Evolutionary conservation across 2,797 vertebrate species (phyloP).

Genomic region (Enteromius anoplus): DNA sequence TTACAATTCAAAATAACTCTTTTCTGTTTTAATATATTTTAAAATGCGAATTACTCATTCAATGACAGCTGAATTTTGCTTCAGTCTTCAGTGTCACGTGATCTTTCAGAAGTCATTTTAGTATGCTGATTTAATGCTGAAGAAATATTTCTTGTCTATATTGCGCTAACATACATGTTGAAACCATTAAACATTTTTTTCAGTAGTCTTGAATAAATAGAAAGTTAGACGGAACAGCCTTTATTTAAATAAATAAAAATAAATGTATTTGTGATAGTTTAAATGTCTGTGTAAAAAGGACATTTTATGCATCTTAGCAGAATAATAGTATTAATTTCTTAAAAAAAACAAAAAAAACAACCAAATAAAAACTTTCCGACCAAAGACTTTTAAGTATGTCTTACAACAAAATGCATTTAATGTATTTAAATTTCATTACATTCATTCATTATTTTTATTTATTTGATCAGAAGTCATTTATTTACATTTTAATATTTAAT

Average conservation of each 20-base stretch:
- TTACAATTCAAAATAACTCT: background rate
- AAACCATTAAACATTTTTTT: background rate
- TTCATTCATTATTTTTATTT: too few relatives aligned
- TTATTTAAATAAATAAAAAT: background rate
- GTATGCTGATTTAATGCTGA: background rate
- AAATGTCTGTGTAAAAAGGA: background rate
- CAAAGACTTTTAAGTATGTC: background rate
- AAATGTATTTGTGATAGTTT: background rate
- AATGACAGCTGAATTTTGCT: too few relatives aligned
- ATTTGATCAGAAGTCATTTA: background rate
- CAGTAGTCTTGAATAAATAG: background rate
- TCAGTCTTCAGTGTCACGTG: background rate
- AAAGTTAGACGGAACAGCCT: background rate
- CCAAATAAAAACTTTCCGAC: background rate
- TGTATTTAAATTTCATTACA: too few relatives aligned
- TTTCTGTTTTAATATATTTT: background rate
- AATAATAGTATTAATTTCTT: background rate
- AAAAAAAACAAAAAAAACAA: background rate
- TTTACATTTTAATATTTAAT: background rate
- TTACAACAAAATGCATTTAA: background rate
- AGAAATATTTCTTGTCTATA: background rate
- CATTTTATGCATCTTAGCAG: background rate
- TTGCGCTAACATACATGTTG: background rate
- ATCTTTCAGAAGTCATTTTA: background rate
- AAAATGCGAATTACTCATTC: background rate